A percentile compares a stretch with the other conserved stretches of the same genome.
These are phyloP conservation scores for Idris sp. DNA, from an alignment of 1,140 invertebrate genomes.

Conservation along the genomic window DNA sequence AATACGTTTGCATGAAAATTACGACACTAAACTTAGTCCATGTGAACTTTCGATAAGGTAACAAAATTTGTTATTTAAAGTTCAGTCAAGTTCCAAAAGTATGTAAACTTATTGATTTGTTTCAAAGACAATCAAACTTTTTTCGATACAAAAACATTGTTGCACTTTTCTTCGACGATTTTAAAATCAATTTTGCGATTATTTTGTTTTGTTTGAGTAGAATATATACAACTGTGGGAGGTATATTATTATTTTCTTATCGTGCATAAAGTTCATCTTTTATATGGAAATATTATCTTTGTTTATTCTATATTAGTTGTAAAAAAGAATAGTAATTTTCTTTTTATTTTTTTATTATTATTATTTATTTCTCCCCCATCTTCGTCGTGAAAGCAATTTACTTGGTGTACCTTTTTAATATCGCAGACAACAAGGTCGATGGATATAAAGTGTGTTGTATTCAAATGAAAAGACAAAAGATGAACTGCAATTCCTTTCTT, in stretches of 20 bases:
- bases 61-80: too few species aligned
- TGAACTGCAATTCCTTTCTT: constrained; percentile 5
- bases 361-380: too few species aligned
- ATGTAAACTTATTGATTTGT: too few species aligned
- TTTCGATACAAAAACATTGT: too few species aligned
- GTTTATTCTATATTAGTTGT: constrained; percentile 43
- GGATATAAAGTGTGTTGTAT: constrained; percentile 41
- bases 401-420: constrained; percentile 61
- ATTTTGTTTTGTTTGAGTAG: too few species aligned
- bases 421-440: constrained; percentile 38
- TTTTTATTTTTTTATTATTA: constrained; percentile 3
- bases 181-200: constrained; percentile 11
- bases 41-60: too few species aligned
- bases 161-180: background rate
- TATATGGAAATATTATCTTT: constrained; percentile 35
- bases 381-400: constrained; percentile 47
- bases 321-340: constrained; percentile 11
- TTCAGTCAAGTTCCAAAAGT: too few species aligned
- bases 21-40: too few species aligned
- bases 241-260: constrained; percentile 16
- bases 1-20: too few species aligned
- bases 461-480: constrained; percentile 12
- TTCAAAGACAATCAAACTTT: too few species aligned
- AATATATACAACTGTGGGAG: too few species aligned
- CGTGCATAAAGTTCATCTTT: constrained; percentile 25